Base-by-base conservation (phyloP, 2,888 invertebrate species). In the Hypselothyrea guttata region DNA sequence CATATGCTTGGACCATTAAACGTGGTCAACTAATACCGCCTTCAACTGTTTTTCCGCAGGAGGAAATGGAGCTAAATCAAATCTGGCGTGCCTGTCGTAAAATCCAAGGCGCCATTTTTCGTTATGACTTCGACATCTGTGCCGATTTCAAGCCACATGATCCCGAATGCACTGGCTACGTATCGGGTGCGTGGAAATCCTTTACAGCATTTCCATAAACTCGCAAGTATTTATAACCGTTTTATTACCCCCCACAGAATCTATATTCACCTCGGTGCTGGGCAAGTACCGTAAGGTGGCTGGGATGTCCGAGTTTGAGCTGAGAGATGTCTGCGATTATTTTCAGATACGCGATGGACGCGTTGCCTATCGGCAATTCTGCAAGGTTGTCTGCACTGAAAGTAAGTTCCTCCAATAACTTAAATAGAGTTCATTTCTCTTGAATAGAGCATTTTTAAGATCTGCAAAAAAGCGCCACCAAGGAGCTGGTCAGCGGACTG, bases 11-110 rank as follows among this genome's bases (percentile, higher is more conserved):
- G 22, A 11, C 2, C 59, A 59, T 22, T 69, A 68, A 70, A 59
- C 7, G 1, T 53, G 35, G 28, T 40, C 35, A 62, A 49, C 45
- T 54, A 53, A 58, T 13, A 5, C 5, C 22, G 2, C 22, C 1
- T 0, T 27, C 1, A 22, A 1, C 7, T 4, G n/a, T n/a, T n/a
- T n/a, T 12, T n/a, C 28, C 38, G 46, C 51, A 82, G 81, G 81
- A 76, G 65, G 86, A 84, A 13, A 75, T 84, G 77, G 75, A 81
- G 30, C 90, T 94, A 62, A 92, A 93, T 41, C 93, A 94, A 88
- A 92, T 95, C 51, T 95, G 95, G 95, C 92, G 94, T 85, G 94
- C 94, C 16, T 95, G 94, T 90, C 94, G 95, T 90, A 95, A 95
- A 91, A 94, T 95, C 87, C 93, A 95, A 65, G 93, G 94, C 11